Conservation (phyloP, 2,113 vertebrate genomes). For the Paramisgurnus dabryanus region DNA sequence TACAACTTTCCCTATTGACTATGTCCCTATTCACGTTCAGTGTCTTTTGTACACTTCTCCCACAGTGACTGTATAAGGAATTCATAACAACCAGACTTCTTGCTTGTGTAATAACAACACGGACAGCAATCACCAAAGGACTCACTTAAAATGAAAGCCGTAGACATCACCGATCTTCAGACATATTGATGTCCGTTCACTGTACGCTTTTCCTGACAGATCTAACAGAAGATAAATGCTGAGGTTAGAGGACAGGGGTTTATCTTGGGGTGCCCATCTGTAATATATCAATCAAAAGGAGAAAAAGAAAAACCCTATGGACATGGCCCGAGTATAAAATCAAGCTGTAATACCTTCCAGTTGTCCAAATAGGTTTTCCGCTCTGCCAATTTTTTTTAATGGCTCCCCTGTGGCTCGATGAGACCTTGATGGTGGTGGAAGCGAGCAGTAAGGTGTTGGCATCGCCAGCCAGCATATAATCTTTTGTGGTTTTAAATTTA, state of each 20-base stretch:
- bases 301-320: conserved; percentile 62
- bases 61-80: background rate
- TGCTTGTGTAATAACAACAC: background rate
- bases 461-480: conserved; percentile 43
- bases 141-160: background rate
- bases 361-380: conserved; percentile 79
- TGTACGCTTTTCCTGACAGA: conserved; percentile 27
- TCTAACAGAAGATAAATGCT: conserved; percentile 32
- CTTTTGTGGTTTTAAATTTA: conserved; percentile 29
- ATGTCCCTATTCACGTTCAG: background rate
- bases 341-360: conserved; percentile 76
- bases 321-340: conserved; percentile 67
- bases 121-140: background rate
- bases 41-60: background rate
- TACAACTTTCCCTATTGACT: conserved; percentile 4
- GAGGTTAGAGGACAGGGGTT: conserved; percentile 18
- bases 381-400: conserved; percentile 54
- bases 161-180: background rate
- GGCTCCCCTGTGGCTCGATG: conserved; percentile 49
- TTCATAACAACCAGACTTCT: background rate
- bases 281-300: conserved; percentile 59
- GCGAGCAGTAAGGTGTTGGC: conserved; percentile 54
- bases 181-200: background rate
- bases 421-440: conserved; percentile 47
- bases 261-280: conserved; percentile 49